phyloP scores from a whole-genome alignment of 2,113 vertebrate species.

The Nanger granti region DNA sequence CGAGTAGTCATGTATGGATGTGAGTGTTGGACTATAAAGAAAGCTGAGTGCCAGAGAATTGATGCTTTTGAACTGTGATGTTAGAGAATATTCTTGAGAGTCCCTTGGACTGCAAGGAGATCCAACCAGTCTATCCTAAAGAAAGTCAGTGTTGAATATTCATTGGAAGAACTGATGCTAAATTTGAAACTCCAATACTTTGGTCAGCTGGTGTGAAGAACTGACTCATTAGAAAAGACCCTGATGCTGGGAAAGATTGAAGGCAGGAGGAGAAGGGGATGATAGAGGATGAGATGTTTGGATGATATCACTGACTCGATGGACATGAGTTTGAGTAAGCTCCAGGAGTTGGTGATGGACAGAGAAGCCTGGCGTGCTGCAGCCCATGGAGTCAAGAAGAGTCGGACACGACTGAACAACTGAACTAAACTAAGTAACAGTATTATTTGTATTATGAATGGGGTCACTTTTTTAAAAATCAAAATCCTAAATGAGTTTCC shows the following conservation, averaged over 20 bases:
- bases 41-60: neutral
- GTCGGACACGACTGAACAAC: rapidly evolving
- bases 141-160: neutral
- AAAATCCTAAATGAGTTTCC: slow-evolving; percentile 1
- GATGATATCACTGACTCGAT: neutral
- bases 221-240: neutral
- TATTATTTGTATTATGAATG: neutral
- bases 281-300: neutral
- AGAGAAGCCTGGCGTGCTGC: neutral
- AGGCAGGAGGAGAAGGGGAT: neutral
- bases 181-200: neutral
- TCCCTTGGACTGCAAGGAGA: neutral
- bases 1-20: neutral
- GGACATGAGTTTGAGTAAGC: neutral
- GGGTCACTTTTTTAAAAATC: slow-evolving; percentile 5
- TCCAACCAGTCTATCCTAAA: neutral
- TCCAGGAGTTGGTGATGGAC: neutral
- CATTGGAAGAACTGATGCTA: neutral
- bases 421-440: neutral
- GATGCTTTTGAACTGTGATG: neutral
- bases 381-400: neutral
- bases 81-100: neutral
- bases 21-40: neutral
- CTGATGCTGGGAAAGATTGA: neutral
- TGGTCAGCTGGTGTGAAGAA: neutral